Percentiles rank a stretch among this genome's conserved stretches.
phyloP scores from a whole-genome alignment of 2,113 vertebrate species.

The Poeciliopsis turrubarensis region DNA sequence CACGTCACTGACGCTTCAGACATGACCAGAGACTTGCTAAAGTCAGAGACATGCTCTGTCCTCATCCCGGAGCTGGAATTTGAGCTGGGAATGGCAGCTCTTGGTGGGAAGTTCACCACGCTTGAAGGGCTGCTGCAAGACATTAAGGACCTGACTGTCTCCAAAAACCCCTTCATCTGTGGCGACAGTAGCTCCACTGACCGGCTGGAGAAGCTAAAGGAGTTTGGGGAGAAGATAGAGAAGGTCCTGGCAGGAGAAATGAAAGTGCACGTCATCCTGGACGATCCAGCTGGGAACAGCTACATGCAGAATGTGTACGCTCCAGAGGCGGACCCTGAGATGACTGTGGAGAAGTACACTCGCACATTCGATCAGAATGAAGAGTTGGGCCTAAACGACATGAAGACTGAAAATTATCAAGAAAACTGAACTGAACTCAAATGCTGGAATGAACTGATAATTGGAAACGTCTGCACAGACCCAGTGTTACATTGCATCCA shows the following conservation, averaged over 20 bases:
- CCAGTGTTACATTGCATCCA: constrained; percentile 5
- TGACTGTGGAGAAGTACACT: constrained; percentile 85
- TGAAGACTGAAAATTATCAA: constrained; percentile 90
- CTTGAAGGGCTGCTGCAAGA: constrained; percentile 93
- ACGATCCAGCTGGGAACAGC: constrained; percentile 95
- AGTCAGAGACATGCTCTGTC: constrained; percentile 92
- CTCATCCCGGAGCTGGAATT: constrained; percentile 94
- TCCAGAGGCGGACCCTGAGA: constrained; percentile 90
- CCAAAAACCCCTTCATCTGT: constrained; percentile 90
- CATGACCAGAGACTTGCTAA: constrained; percentile 92
- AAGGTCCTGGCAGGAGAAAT: constrained; percentile 81
- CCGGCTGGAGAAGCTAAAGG: constrained; percentile 77
- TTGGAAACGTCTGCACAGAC: background rate
- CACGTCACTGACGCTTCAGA: constrained; percentile 85
- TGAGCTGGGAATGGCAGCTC: constrained; percentile 91
- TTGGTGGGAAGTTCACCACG: constrained; percentile 95
- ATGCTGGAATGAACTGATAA: background rate
- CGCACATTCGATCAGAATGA: constrained; percentile 92
- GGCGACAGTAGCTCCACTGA: constrained; percentile 85
- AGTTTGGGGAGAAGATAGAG: constrained; percentile 86
- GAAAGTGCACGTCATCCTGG: constrained; percentile 83
- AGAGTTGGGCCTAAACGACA: constrained; percentile 93
- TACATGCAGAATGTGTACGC: constrained; percentile 94
- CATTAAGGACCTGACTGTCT: constrained; percentile 87
- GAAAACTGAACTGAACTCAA: constrained; percentile 1